Evolutionary conservation across 2,113 vertebrate species (phyloP), one percentile per base, ranked within the genome.

Genomic region (Tetrao urogallus): DNA sequence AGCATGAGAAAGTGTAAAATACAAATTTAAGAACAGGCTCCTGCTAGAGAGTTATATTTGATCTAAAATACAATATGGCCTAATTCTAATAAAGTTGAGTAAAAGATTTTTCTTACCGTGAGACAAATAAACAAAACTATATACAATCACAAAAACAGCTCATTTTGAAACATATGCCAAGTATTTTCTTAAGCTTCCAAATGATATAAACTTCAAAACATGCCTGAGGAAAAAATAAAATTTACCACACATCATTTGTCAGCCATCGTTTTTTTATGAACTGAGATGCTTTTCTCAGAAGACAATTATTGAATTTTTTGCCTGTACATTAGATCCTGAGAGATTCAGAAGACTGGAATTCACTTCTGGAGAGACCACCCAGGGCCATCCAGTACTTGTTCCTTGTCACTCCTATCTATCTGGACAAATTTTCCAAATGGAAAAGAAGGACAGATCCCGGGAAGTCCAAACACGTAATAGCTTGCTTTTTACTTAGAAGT

Each of bases 131-230:
- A 93, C 38, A 82, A n/a, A 88, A 78, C 38, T 91, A 81, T 43
- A 83, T 11, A 57, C 6, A 88, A 30, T n/a, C 73, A 92, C 40
- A 94, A 92, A 90, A 77, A 4, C 74, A 92, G 79, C 42, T 75
- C 52, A 45, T 80, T 87, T 89, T 50, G 52, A 80, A 96, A 96
- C 95, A 97, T 88, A 92, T 91, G 94, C 82, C 94, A 96, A 96
- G 75, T 81, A 94, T 96, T 97, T 96, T 92, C 92, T 97, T 94
- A 94, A 91, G 82, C 63, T 96, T 96, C 66, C 75, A 92, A 97
- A 94, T 64, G 43, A 83, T 77, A 65, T 77, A 92, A 60, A 94
- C 94, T 96, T 96, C 89, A 91, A 95, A 96, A 93, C 91, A 93
- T 19, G 82, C 89, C 95, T 30, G 61, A 90, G 82, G 93, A 96